Evolutionary conservation across 2,888 invertebrate genomes (phyloP).

Genomic region (Dysmachus trigonus): DNA sequence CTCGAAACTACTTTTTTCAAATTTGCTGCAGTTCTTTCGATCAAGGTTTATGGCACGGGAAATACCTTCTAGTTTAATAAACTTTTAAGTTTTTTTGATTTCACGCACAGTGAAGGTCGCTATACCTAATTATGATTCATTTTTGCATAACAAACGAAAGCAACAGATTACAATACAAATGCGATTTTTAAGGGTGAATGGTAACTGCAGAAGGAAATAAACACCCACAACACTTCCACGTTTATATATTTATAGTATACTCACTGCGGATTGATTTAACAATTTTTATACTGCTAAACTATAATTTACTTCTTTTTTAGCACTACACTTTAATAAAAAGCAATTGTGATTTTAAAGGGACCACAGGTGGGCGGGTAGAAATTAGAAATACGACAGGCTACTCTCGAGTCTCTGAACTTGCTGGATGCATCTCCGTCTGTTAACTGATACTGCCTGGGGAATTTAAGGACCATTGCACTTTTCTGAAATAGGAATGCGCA

Average conservation of each 20-base stretch:
- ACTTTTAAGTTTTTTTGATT: no score
- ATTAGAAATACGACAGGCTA: not conserved
- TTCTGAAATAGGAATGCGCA: not conserved
- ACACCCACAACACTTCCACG: not conserved
- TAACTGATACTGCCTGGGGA: not conserved
- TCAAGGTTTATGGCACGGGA: no score
- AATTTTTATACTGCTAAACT: not conserved
- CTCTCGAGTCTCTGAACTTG: not conserved
- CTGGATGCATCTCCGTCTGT: not conserved
- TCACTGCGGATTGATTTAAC: not conserved
- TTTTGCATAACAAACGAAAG: not conserved
- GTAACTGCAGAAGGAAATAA: not conserved
- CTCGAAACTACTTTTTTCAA: no score
- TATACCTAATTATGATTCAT: not conserved
- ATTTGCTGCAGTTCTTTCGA: no score
- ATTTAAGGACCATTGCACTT: not conserved
- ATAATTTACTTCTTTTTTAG: not conserved
- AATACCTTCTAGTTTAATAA: no score
- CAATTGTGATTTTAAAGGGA: not conserved
- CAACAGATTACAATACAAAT: not conserved
- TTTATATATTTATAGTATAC: no score
- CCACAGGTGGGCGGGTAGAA: not conserved
- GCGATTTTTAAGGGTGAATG: not conserved
- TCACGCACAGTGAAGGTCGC: no score
- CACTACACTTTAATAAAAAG: not conserved